These are phyloP conservation scores for Hippocampus abdominalis DNA, from an alignment of 2,113 vertebrate genomes.

Conservation along the genomic window DNA sequence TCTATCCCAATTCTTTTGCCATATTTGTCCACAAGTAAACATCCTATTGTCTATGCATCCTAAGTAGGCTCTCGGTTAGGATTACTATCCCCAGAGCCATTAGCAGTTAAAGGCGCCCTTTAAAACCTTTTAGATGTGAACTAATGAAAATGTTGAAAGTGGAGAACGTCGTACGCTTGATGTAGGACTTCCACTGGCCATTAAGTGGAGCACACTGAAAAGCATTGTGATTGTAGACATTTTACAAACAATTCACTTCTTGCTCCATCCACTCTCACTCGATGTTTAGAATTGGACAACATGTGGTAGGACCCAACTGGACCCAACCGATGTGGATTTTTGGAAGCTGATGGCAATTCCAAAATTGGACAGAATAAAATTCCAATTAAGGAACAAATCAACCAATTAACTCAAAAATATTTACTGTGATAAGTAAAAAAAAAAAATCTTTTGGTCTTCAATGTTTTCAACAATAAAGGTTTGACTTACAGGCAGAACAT, in stretches of 20 bases:
- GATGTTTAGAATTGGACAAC: not conserved
- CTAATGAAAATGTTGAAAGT: conserved; percentile 37
- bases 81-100: conserved; percentile 44
- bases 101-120: conserved; percentile 63
- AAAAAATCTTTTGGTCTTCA: too few species aligned
- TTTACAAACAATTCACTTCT: not conserved
- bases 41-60: conserved; percentile 32
- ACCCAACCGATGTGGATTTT: not conserved
- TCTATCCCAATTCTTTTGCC: conserved; percentile 25
- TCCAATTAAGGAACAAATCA: too few species aligned
- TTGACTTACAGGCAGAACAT: too few species aligned
- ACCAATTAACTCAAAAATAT: too few species aligned
- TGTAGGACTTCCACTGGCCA: conserved; percentile 41
- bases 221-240: conserved; percentile 10
- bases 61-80: conserved; percentile 39
- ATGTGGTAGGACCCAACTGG: not conserved
- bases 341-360: too few species aligned
- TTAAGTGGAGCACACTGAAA: conserved; percentile 23
- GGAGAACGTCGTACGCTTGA: conserved; percentile 6
- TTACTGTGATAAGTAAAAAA: too few species aligned
- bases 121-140: conserved; percentile 50
- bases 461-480: too few species aligned
- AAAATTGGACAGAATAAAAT: too few species aligned
- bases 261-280: not conserved
- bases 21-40: conserved; percentile 39